Evolutionary conservation across 2,113 vertebrate species (phyloP).

Genomic region (Cochlearius cochlearius): DNA sequence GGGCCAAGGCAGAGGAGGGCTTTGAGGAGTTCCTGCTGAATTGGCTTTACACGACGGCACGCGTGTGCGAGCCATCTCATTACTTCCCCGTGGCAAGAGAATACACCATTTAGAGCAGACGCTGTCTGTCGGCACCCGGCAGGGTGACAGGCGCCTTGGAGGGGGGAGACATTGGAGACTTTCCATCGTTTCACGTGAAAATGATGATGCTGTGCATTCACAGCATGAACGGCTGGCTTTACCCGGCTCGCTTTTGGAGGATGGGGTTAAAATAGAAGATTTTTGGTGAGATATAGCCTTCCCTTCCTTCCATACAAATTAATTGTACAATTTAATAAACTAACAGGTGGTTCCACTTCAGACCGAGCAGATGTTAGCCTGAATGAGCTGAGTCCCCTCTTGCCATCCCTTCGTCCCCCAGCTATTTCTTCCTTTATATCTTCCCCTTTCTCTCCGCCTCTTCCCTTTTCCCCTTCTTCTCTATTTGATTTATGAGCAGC

Average conservation of each 20-base stretch:
- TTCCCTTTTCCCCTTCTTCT: background rate
- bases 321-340: slow-evolving; percentile 76
- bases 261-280: slow-evolving; percentile 1
- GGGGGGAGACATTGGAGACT: background rate
- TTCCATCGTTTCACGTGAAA: slow-evolving; percentile 7
- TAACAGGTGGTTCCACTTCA: slow-evolving; percentile 82
- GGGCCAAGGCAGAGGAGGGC: background rate
- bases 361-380: slow-evolving; percentile 73
- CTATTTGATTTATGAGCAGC: slow-evolving; percentile 74
- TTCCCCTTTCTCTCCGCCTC: slow-evolving; percentile 47
- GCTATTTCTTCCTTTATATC: slow-evolving; percentile 61
- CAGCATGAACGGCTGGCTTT: background rate
- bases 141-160: background rate
- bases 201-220: background rate
- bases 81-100: background rate
- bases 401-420: slow-evolving; percentile 41
- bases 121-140: background rate
- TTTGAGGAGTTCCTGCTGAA: background rate
- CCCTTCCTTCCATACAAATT: slow-evolving; percentile 72
- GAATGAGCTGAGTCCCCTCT: slow-evolving; percentile 67
- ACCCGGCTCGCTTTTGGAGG: background rate
- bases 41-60: background rate
- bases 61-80: background rate
- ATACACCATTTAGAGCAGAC: background rate
- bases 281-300: slow-evolving; percentile 52